These are phyloP conservation scores for Macquaria ambigua DNA, from an alignment of 2,113 vertebrate species.

Conservation along the genomic window DNA sequence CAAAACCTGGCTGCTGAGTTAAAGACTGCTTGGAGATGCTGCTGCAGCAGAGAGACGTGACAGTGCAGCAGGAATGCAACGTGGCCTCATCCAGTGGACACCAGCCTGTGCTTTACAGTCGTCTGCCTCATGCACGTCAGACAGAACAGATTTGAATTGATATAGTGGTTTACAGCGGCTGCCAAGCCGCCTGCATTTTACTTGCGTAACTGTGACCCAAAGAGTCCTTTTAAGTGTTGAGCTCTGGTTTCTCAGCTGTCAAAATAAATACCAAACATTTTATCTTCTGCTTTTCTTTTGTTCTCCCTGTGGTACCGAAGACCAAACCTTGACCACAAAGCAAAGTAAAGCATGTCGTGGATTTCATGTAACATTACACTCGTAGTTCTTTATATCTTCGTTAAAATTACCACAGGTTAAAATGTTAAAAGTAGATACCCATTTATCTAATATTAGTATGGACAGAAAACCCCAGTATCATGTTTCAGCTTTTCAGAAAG, in stretches of 20 bases:
- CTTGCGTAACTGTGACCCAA: too few species aligned
- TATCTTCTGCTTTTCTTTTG: background rate
- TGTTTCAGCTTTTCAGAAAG: conserved; percentile 6
- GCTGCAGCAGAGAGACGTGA: background rate
- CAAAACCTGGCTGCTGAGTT: background rate
- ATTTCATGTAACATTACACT: too few species aligned
- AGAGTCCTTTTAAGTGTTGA: background rate
- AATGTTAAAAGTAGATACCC: background rate
- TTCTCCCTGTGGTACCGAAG: background rate
- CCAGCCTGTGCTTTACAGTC: background rate
- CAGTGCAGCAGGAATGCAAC: background rate
- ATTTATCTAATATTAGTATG: background rate
- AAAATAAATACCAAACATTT: background rate
- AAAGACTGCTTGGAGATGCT: background rate
- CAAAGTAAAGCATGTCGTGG: background rate
- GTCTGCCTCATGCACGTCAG: background rate
- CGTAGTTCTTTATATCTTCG: background rate
- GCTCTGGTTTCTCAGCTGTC: background rate
- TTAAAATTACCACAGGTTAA: background rate
- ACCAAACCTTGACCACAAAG: background rate
- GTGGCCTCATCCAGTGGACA: background rate
- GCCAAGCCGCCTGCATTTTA: too few species aligned
- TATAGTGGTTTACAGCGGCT: too few species aligned
- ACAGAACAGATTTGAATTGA: background rate
- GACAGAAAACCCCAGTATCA: background rate